Base-by-base conservation (phyloP, 2,888 invertebrate species). In the Halictus ligatus region DNA sequence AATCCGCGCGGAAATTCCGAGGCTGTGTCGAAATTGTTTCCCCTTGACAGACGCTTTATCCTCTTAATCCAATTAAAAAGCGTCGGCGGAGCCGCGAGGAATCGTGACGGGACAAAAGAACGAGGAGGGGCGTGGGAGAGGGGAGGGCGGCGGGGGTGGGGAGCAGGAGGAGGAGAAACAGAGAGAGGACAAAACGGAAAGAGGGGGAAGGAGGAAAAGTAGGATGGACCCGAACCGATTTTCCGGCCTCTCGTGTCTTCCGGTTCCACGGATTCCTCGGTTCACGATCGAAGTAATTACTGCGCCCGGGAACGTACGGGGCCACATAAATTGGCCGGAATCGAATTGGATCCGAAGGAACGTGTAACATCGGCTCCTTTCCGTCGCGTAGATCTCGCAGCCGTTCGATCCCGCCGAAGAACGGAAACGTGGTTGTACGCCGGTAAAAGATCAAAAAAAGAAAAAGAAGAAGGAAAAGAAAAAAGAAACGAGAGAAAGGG, bases 261-360 rank as follows among this genome's bases (percentile, higher is more conserved):
- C 76, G 40, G 13, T 64, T 46, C 78, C 46, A 58, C 15, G 77
- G 69, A 81, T 89, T 88, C 83, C 60, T 75, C 83, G 81, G 86
- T 76, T 84, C 84, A 50, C 74, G 81, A 86, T 84, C 88, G 75
- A 76, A 78, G 85, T 88, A 91, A 90, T 90, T 91, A 88, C 78
- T 54, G 48, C 91, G 69, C 54, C 29, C 43, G 71, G 73, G 69
- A 91, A 87, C 83, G 84, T 89, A 90, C 81, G 85, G 80, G 64
- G 76, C 80, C 84, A 78, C 89, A 90, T 90, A 90, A 90, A 90
- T 90, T 84, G 82, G 71, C 80, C 35, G 72, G 72, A 54, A 64
- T 81, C 85, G 89, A 89, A 90, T 90, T 89, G 90, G 86, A 90
- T 76, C 83, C 71, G 76, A 83, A 85, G 84, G 80, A 86, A 90